Evolutionary conservation across 2,888 invertebrate genomes (phyloP), one percentile per base, ranked within the genome.

Genomic region (Epinotia nisella): DNA sequence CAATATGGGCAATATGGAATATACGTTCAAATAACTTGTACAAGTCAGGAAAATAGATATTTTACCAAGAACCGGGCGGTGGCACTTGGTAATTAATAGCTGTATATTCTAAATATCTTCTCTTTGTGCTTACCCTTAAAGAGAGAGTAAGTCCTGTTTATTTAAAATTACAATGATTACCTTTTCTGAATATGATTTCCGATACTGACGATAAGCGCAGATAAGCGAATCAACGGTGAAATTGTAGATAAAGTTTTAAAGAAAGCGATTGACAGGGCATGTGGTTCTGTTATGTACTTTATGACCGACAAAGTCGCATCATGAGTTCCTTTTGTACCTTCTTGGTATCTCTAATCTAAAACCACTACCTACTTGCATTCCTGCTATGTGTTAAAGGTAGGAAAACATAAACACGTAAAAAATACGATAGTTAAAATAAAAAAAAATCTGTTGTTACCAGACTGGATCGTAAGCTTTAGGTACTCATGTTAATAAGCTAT

Each of bases 211-310:
- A 70, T 70, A 70, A 58, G 70, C 56, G 15, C 10, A 0, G 3
- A 15, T 55, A 19, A 1, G 49, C 68, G 45, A 62, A 56, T 70
- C 62, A 29, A 19, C 45, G 35, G 56, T 62, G 70, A 64, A 70
- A 69, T 69, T 69, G 17, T 39, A 69, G 68, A 69, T 69, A 68
- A 53, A n/a, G 3, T n/a, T 53, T 19, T 45, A 10, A 29, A 29
- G 53, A 24, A 45, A 5, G 49, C 11, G 9, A 9, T 29, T 45
- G 19, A 24, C 13, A 19, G 15, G 24, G 19, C 24, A 11, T 15
- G 56, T 24, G 21, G 24, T 13, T 41, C 11, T 7, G 41, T 41
- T 13, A 1, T 41, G 13, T 41, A 41, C 13, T 41, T 41, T 41
- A 13, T 3, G 13, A 41, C 13, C 3, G 13, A n/a, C n/a, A n/a